Conservation (phyloP, 2,113 vertebrate species). For the Charadrius vociferus region DNA sequence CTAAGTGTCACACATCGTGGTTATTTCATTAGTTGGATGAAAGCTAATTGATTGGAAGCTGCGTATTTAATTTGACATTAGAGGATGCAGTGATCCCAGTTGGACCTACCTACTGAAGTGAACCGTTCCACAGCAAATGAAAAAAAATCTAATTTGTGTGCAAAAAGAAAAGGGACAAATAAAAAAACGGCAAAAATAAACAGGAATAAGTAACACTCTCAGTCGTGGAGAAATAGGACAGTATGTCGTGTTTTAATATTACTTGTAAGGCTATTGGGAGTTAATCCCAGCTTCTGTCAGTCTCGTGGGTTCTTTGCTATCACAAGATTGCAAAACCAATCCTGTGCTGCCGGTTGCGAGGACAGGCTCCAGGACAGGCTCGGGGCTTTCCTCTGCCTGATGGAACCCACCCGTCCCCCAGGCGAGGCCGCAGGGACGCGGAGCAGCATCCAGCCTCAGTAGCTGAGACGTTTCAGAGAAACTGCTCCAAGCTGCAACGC, state of each 20-base stretch:
- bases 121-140: slow-evolving; percentile 88
- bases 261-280: background rate
- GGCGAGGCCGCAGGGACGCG: background rate
- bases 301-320: background rate
- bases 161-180: slow-evolving; percentile 80
- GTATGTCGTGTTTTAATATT: background rate
- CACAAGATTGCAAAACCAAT: background rate
- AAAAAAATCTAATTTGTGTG: slow-evolving; percentile 88
- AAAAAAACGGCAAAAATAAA: slow-evolving; percentile 71
- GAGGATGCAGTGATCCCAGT: slow-evolving; percentile 21
- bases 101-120: slow-evolving; percentile 90
- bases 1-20: background rate
- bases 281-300: background rate
- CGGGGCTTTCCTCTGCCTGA: background rate
- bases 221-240: slow-evolving; percentile 41
- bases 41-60: background rate
- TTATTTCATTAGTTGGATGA: background rate
- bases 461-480: background rate
- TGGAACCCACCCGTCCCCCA: background rate
- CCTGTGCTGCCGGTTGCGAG: background rate
- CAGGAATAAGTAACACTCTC: slow-evolving; percentile 68
- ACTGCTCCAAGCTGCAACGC: background rate
- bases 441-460: background rate
- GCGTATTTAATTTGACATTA: background rate
- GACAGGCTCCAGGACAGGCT: background rate